Evolutionary conservation across 2,888 invertebrate species (phyloP).

Genomic region (Notodonta ziczac): DNA sequence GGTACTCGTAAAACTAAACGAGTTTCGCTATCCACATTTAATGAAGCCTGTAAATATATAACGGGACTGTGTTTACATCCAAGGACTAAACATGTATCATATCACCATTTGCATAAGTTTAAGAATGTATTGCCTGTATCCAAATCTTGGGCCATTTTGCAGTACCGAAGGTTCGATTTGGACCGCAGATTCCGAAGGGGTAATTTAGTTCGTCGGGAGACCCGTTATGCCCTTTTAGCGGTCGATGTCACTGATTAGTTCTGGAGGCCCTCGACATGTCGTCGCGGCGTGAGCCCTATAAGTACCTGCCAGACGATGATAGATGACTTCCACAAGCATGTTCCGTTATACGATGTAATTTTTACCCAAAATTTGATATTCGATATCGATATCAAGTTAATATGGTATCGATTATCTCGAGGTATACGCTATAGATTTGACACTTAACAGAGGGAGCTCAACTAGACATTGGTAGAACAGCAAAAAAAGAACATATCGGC

Average conservation of each 20-base stretch:
- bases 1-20: too few relatives aligned
- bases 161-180: slow-evolving; percentile 19
- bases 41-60: not conserved
- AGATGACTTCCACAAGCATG: slow-evolving; percentile 40
- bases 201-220: slow-evolving; percentile 46
- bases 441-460: too few relatives aligned
- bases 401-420: not conserved
- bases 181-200: slow-evolving; percentile 33
- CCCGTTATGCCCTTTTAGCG: slow-evolving; percentile 45
- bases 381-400: not conserved
- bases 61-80: not conserved
- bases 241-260: slow-evolving; percentile 54
- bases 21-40: not conserved
- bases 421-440: not conserved
- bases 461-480: too few relatives aligned
- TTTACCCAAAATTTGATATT: not conserved
- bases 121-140: not conserved
- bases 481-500: too few relatives aligned
- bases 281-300: slow-evolving; percentile 30
- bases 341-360: not conserved
- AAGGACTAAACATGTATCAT: not conserved
- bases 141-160: slow-evolving; percentile 16
- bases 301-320: slow-evolving; percentile 53
- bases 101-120: too few relatives aligned
- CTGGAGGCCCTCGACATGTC: slow-evolving; percentile 33